Percentiles rank a stretch among this genome's conserved stretches.
Conservation (phyloP, 2,888 invertebrate genomes). For the Phalangium opilio region DNA sequence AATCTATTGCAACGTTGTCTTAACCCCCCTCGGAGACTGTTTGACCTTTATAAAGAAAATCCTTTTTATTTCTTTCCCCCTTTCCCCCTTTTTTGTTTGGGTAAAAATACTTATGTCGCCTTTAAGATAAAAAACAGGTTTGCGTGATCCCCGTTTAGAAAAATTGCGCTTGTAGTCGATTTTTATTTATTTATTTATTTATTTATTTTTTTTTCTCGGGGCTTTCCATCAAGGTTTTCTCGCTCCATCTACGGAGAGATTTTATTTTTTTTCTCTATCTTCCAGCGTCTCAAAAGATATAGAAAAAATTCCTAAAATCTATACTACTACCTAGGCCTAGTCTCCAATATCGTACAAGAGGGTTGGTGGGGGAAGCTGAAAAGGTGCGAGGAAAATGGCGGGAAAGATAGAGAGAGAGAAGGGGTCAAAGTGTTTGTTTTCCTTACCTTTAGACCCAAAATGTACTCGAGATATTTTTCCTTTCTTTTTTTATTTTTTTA, state of each 20-base stretch:
- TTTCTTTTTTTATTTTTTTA: not conserved
- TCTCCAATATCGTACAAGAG: too few relatives aligned
- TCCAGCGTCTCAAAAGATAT: too few relatives aligned
- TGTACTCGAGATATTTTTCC: not conserved
- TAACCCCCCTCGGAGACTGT: too few relatives aligned
- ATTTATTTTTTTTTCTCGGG: not conserved
- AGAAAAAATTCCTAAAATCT: too few relatives aligned
- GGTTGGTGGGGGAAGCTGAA: too few relatives aligned
- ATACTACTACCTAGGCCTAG: too few relatives aligned
- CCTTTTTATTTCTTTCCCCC: not conserved
- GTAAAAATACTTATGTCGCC: not conserved
- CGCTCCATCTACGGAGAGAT: not conserved
- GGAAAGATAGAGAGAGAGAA: not conserved
- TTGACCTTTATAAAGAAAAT: not conserved
- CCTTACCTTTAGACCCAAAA: not conserved
- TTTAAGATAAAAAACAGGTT: not conserved
- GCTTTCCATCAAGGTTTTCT: not conserved
- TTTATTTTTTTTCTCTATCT: too few relatives aligned
- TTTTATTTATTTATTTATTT: too few relatives aligned
- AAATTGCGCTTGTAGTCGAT: too few relatives aligned
- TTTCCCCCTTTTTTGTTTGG: not conserved
- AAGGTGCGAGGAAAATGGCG: not conserved
- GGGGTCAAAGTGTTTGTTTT: not conserved
- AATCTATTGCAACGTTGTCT: too few relatives aligned
- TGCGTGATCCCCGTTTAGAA: too few relatives aligned